Evolutionary conservation across 2,113 vertebrate species (phyloP).

Genomic region (Scartelaos histophorus): DNA sequence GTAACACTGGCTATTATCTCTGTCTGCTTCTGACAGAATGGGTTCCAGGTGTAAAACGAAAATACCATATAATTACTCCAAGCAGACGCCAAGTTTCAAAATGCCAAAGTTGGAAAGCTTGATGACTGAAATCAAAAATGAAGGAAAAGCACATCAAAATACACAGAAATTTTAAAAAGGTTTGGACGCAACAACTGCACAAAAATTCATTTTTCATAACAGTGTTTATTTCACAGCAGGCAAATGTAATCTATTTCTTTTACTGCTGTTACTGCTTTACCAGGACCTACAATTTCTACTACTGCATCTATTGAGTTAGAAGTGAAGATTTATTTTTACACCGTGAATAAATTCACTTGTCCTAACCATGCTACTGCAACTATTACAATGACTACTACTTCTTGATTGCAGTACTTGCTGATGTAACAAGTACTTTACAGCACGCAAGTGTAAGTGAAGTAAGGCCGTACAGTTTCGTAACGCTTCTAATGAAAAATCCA

Average conservation of each 20-base stretch:
- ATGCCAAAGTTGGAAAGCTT: conserved; percentile 5
- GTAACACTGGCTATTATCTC: conserved; percentile 56
- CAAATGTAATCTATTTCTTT: background rate
- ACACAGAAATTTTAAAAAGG: background rate
- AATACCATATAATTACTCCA: conserved; percentile 55
- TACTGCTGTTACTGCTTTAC: background rate
- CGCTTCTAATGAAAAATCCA: background rate
- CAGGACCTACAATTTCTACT: background rate
- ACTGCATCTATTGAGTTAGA: background rate
- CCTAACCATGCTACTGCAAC: too few species aligned
- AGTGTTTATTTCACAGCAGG: background rate
- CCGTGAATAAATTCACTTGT: too few species aligned
- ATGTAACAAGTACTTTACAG: background rate
- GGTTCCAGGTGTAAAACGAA: conserved; percentile 61
- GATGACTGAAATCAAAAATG: conserved; percentile 1
- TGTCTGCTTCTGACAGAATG: conserved; percentile 45
- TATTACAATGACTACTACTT: background rate
- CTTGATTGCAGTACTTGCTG: background rate
- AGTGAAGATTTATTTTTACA: too few species aligned
- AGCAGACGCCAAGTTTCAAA: conserved; percentile 39
- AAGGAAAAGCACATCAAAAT: background rate
- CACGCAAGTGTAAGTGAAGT: background rate
- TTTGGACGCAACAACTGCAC: background rate
- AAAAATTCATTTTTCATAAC: background rate
- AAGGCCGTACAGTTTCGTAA: background rate